phyloP scores from a whole-genome alignment of 2,888 invertebrate species.

The Abscondita cerata region DNA sequence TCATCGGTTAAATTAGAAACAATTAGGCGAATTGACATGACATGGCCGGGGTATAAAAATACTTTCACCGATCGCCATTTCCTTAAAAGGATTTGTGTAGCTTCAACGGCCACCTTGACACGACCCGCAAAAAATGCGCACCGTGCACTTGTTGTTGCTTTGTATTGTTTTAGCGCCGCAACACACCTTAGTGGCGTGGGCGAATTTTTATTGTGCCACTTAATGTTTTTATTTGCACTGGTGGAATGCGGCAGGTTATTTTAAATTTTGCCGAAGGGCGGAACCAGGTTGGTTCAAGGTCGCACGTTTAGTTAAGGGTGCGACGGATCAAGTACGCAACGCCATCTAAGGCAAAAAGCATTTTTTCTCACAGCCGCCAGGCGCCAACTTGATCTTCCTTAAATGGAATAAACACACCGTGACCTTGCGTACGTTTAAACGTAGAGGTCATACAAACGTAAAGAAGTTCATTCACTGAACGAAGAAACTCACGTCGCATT shows the following conservation, averaged over 20 bases:
- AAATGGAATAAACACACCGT: constrained; percentile 32
- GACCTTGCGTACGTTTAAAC: constrained; percentile 24
- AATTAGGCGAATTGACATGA: constrained; percentile 6
- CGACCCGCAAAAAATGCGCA: constrained; percentile 38
- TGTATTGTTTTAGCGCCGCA: constrained; percentile 24
- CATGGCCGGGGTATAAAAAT: constrained; percentile 8
- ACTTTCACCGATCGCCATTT: constrained; percentile 48
- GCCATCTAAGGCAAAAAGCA: constrained; percentile 30
- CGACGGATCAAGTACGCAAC: constrained; percentile 21
- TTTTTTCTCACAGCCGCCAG: constrained; percentile 7
- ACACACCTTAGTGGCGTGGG: constrained; percentile 26
- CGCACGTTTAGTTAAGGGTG: background rate
- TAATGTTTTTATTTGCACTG: constrained; percentile 14
- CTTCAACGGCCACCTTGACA: constrained; percentile 48
- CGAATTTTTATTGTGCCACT: constrained; percentile 23
- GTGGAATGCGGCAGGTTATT: constrained; percentile 12
- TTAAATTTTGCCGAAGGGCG: background rate
- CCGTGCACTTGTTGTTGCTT: constrained; percentile 32
- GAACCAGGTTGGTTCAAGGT: no score
- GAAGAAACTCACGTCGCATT: no score
- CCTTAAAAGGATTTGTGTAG: constrained; percentile 49
- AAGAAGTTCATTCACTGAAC: no score
- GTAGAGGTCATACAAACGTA: constrained; percentile 18
- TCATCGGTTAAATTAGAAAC: background rate
- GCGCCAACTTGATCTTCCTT: constrained; percentile 34